Base-by-base conservation (phyloP, 2,888 invertebrate genomes). In the Tubiluchus corallicola region DNA sequence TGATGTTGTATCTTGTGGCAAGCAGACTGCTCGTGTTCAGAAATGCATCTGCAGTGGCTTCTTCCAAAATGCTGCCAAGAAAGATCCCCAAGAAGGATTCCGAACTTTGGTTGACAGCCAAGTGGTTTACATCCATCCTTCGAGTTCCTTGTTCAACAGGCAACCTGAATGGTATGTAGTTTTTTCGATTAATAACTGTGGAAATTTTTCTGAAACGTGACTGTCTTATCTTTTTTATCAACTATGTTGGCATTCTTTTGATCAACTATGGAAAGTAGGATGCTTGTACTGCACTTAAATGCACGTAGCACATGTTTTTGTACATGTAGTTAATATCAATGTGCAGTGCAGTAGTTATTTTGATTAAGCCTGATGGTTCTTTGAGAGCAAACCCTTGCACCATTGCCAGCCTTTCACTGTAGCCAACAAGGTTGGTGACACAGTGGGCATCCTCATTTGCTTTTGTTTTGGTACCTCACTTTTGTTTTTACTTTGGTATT, bases 61-160 rank as follows among this genome's bases (percentile, higher is more conserved):
- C 71, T 99, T 99, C 69, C 72, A 96, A 45, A 96, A 98, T 67
- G 94, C 96, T 1, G 92, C 94, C 0, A 98, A 99, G 67, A 94
- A 96, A 61, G 96, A 99, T 70, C 96, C 96, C 0, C 96, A 96
- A 62, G 96, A 98, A 67, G 74, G 74, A 2, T 99, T 99, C 67
- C 72, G 96, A 44, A 98, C 98, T 0, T 70, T 98, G 4, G 94
- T 94, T 0, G 98, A 98, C 65, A 84, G 87, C 51, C 96, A 92
- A 67, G 85, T 90, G 9, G 96, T 98, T 13, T 98, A 98, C 65
- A 96, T 99, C 58, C 98, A 98, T 70, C 98, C 98, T 0, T 92
- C 92, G 1, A 88, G 88, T 63, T 85, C 96, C 0, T 71, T 99
- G 4, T 99, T 98, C 65, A 94, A 99, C 66, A 71, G 94, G 45